phyloP scores from a whole-genome alignment of 2,113 vertebrate genomes.

The Leptodactylus fuscus region DNA sequence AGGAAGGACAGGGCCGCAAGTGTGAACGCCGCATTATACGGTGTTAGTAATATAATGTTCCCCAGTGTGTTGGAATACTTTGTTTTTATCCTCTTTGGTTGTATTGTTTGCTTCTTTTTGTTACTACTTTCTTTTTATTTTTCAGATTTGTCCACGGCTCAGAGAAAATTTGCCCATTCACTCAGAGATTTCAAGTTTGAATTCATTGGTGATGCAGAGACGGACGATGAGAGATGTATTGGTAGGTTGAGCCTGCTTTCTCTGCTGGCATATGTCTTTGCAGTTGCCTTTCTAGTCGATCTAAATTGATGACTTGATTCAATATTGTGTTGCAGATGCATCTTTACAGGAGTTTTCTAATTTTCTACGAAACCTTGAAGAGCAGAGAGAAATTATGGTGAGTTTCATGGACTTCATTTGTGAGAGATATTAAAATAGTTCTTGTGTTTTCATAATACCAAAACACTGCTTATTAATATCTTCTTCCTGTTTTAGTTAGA shows the following conservation, averaged over 20 bases:
- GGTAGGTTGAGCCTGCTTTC: conserved; percentile 75
- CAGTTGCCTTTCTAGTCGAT: background rate
- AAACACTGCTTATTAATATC: background rate
- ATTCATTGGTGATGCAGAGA: conserved; percentile 96
- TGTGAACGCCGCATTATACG: no score
- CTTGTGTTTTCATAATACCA: background rate
- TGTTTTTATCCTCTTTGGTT: no score
- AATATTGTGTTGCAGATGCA: conserved; percentile 82
- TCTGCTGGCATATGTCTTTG: background rate
- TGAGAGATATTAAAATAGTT: background rate
- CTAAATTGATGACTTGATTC: background rate
- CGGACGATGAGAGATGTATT: conserved; percentile 92
- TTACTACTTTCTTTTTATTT: conserved; percentile 56
- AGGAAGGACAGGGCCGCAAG: no score
- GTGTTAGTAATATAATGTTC: no score
- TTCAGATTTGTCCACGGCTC: conserved; percentile 88
- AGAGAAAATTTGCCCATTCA: conserved; percentile 93
- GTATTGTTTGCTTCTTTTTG: background rate
- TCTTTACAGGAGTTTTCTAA: conserved; percentile 93
- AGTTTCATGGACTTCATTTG: conserved; percentile 65
- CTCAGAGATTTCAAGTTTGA: conserved; percentile 95
- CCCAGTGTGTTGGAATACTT: no score
- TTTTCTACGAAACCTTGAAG: conserved; percentile 93
- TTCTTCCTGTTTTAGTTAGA: background rate
- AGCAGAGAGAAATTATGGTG: conserved; percentile 97